Evolutionary conservation across 2,888 invertebrate genomes (phyloP).

Genomic region (Caprella mutica): DNA sequence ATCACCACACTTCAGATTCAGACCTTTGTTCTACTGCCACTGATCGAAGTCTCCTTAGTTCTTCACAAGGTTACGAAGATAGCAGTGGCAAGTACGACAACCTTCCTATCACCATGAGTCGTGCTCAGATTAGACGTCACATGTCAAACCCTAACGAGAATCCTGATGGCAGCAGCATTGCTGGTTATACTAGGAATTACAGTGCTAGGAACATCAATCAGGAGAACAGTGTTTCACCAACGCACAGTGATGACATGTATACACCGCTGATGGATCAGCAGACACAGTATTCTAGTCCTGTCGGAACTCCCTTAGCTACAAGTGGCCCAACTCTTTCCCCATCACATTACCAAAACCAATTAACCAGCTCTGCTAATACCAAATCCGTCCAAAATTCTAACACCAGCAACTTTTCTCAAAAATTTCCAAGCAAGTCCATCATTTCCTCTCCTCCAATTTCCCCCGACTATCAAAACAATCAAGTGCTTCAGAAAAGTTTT

Average conservation of each 20-base stretch:
- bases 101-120: background rate
- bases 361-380: too few species aligned
- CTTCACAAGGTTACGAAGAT: slow-evolving; percentile 1
- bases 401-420: too few species aligned
- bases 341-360: too few species aligned
- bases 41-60: slow-evolving; percentile 1
- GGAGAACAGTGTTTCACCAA: background rate
- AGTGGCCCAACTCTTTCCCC: too few species aligned
- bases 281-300: too few species aligned
- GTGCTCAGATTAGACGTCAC: background rate
- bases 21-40: slow-evolving; percentile 20
- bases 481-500: too few species aligned
- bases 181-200: background rate
- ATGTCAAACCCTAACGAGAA: background rate
- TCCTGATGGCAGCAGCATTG: background rate
- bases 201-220: too few species aligned
- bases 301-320: too few species aligned
- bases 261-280: slow-evolving; percentile 2
- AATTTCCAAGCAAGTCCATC: too few species aligned
- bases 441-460: too few species aligned
- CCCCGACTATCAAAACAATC: too few species aligned
- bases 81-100: background rate
- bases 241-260: slow-evolving; percentile 7
- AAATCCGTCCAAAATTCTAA: too few species aligned
- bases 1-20: slow-evolving; percentile 17